Percentiles rank a stretch among this genome's conserved stretches.
Evolutionary conservation across 2,797 vertebrate species (phyloP).

Genomic region (Mycteria americana): DNA sequence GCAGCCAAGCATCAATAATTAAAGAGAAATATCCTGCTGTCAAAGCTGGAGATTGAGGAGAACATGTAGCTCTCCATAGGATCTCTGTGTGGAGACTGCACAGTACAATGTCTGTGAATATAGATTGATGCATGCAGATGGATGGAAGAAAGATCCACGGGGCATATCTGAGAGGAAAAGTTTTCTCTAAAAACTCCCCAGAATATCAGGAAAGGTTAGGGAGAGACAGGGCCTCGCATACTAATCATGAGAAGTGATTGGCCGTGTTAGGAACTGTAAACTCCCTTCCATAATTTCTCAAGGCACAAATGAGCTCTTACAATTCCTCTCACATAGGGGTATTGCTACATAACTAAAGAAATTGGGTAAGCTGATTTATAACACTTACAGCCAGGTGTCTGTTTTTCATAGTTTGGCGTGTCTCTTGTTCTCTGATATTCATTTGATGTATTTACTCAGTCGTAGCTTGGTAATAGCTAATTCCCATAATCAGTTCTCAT

Average conservation of each 20-base stretch:
- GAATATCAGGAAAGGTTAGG: not conserved
- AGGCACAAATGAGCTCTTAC: not conserved
- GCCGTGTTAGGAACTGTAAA: not conserved
- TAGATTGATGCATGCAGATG: not conserved
- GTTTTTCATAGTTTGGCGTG: not conserved
- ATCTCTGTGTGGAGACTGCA: not conserved
- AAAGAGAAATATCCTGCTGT: not conserved
- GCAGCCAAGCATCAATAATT: not conserved
- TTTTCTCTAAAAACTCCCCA: not conserved
- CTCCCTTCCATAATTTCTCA: not conserved
- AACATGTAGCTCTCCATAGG: not conserved
- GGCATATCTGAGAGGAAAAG: not conserved
- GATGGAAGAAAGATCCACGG: not conserved
- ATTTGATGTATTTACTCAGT: not conserved
- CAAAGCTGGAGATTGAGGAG: not conserved
- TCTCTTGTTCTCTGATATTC: not conserved
- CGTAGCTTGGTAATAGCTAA: not conserved
- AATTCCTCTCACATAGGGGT: not conserved
- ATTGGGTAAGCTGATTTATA: not conserved
- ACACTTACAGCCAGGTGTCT: not conserved
- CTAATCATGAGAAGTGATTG: not conserved
- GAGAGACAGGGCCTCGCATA: not conserved
- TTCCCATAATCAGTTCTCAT: not conserved
- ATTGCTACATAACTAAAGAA: not conserved
- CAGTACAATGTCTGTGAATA: not conserved